phyloP scores from a whole-genome alignment of 2,797 vertebrate genomes.

The Parauchenoglanis punctatus region DNA sequence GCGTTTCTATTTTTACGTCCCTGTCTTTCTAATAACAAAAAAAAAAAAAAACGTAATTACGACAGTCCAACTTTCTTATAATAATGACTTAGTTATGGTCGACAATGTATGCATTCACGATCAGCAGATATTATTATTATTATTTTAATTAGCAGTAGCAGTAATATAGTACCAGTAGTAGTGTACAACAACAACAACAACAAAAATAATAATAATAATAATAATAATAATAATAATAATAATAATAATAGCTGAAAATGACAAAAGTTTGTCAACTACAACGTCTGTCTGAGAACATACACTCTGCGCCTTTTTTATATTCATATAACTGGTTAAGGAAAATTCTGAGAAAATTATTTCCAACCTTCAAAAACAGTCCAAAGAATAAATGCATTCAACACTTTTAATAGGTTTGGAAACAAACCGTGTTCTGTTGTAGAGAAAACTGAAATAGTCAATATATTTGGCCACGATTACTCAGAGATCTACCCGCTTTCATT shows the following conservation, averaged over 20 bases:
- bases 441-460: not conserved
- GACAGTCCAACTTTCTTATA: not conserved
- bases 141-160: not conserved
- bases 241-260: not conserved
- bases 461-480: not conserved
- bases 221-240: constrained; percentile 11
- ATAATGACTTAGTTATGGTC: not conserved
- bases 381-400: not conserved
- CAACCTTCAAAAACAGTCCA: not conserved
- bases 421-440: not conserved
- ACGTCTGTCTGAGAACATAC: not conserved
- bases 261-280: not conserved
- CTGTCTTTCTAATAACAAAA: not conserved
- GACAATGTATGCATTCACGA: not conserved
- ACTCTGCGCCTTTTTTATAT: not conserved
- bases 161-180: not conserved
- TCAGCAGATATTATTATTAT: not conserved
- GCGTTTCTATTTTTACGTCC: not conserved
- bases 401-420: not conserved
- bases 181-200: not conserved
- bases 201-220: constrained; percentile 17
- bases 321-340: not conserved
- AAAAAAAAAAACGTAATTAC: not conserved
- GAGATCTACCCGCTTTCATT: not conserved
- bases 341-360: not conserved